Percentiles rank a stretch among this genome's conserved stretches.
Evolutionary conservation across 2,888 invertebrate species (phyloP).

Genomic region (Linhomoeus sp.): DNA sequence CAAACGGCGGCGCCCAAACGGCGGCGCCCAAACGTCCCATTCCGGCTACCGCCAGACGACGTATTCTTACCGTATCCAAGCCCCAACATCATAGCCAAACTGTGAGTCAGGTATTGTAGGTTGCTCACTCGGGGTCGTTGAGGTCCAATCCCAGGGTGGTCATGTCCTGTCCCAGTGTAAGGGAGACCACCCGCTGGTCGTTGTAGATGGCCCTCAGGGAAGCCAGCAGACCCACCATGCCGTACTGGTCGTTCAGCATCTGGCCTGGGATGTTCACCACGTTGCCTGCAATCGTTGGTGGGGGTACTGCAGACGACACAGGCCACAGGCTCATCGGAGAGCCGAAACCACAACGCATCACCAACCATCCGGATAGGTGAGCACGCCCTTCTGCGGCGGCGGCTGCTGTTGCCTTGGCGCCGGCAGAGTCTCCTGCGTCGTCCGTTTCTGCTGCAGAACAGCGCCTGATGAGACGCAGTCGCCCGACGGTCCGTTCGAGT

Average conservation of each 20-base stretch:
- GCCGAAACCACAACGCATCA: background rate
- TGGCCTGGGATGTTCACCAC: conserved; percentile 54
- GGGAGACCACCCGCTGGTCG: conserved; percentile 80
- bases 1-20: too few relatives aligned
- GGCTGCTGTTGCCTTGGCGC: background rate
- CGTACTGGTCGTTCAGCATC: conserved; percentile 98
- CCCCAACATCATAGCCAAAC: too few relatives aligned
- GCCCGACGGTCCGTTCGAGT: too few relatives aligned
- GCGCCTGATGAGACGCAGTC: background rate
- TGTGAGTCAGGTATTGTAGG: too few relatives aligned
- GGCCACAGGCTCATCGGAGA: background rate
- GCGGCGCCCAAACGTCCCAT: too few relatives aligned
- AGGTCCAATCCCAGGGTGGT: conserved; percentile 93
- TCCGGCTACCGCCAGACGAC: too few relatives aligned
- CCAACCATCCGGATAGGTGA: background rate
- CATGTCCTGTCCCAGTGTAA: conserved; percentile 91
- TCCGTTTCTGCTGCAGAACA: background rate
- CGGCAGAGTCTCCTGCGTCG: background rate
- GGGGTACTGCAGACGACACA: background rate
- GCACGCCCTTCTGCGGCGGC: background rate
- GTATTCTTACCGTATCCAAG: too few relatives aligned
- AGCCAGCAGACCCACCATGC: conserved; percentile 91
- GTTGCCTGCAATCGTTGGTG: background rate
- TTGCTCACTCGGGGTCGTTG: conserved; percentile 70
- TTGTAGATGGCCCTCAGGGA: conserved; percentile 94